Base-by-base conservation (phyloP, 2,797 vertebrate species). In the Helicolenus hilgendorfi region DNA sequence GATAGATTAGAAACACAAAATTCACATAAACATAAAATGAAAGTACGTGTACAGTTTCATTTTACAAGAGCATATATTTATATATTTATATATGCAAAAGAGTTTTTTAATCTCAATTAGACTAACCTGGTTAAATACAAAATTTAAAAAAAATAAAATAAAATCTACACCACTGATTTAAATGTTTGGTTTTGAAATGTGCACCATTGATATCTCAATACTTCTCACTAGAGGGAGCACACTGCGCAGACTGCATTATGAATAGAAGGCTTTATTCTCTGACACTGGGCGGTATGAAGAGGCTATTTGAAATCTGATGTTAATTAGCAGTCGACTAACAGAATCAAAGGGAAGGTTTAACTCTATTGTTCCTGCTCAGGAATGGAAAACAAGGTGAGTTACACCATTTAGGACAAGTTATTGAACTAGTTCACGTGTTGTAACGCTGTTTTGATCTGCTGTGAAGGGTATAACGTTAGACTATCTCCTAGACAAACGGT, bases 181-280 rank as follows among this genome's bases (percentile, higher is more conserved):
- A 2, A 4, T 76, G 83, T 71, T 85, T 88, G 22, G 13, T 65
- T 88, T 86, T 86, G 60, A 86, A 77, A 59, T 56, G 2, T 45
- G 38, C 33, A 53, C 7, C 35, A 33, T 33, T 20, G 7, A 15
- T 27, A 24, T 35, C 11, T 64, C 27, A 80, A 11, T 7, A n/a
- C 18, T 7, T 20, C 60, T 67, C 94, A 69, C 92, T 93, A 95
- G 94, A 91, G 88, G 94, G 91, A 11, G 90, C 86, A 65, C 11
- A 3, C 18, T 15, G n/a, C 63, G 15, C n/a, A 33, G 9, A 4
- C 15, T 15, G 22, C 27, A 15, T 31, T 2, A 62, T 87, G 77
- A 92, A 86, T 77, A 49, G 77, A 58, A 53, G 14, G 35, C 80
- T 85, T 88, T 80, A 86, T 89, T 14, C 77, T 67, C 24, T n/a